These are phyloP conservation scores for Poeciliopsis presidionis DNA, from an alignment of 2,797 vertebrate species.

Conservation along the genomic window DNA sequence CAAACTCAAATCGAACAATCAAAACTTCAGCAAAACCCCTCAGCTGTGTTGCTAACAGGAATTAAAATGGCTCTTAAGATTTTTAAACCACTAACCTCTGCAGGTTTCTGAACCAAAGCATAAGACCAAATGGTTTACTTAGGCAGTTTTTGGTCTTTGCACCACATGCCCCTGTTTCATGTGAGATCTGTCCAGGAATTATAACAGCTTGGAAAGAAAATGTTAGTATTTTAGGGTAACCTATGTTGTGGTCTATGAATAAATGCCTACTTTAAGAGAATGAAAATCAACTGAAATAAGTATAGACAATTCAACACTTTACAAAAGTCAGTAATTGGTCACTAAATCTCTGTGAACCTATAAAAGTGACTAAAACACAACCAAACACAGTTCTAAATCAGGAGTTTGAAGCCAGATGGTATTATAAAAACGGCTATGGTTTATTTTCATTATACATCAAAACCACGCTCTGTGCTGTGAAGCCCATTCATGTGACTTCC, in stretches of 20 bases:
- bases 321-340: neutral
- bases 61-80: neutral
- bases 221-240: neutral
- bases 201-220: neutral
- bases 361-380: neutral
- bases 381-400: conserved; percentile 3
- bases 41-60: neutral
- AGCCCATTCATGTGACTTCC: conserved; percentile 44
- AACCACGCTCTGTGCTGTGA: conserved; percentile 34
- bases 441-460: conserved; percentile 31
- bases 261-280: neutral
- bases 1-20: neutral
- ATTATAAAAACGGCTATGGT: conserved; percentile 14
- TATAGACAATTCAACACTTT: neutral
- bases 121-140: neutral
- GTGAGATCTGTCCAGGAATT: neutral
- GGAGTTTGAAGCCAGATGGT: conserved; percentile 5
- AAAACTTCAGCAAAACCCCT: neutral
- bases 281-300: neutral
- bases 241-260: neutral
- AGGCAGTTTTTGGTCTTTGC: neutral
- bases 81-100: neutral
- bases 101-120: neutral
- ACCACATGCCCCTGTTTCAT: neutral
- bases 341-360: neutral